phyloP scores from a whole-genome alignment of 2,113 vertebrate genomes.

The Stigmatopora nigra region DNA sequence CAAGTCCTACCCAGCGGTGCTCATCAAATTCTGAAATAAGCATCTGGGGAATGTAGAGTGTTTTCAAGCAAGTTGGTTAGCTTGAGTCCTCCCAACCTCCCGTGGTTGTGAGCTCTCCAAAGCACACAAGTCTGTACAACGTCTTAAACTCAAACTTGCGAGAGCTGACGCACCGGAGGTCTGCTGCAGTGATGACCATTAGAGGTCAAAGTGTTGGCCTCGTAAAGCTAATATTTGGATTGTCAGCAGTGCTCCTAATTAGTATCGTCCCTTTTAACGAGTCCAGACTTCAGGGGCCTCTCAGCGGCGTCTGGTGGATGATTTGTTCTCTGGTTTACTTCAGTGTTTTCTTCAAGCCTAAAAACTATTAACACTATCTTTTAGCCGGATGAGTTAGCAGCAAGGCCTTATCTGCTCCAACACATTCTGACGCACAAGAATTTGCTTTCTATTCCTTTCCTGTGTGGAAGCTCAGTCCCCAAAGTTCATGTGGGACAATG shows the following conservation, averaged over 20 bases:
- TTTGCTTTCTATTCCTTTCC: constrained; percentile 31
- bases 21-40: constrained; percentile 46
- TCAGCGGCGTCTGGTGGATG: constrained; percentile 8
- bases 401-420: constrained; percentile 34
- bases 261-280: constrained; percentile 20
- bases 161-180: constrained; percentile 12
- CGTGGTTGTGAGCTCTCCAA: constrained; percentile 48
- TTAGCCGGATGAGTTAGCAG: constrained; percentile 12
- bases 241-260: constrained; percentile 42
- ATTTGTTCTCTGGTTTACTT: constrained; percentile 23
- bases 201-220: constrained; percentile 38
- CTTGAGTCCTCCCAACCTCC: constrained; percentile 53
- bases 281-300: constrained; percentile 15
- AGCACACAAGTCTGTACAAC: constrained; percentile 46
- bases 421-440: constrained; percentile 19
- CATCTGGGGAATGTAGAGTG: constrained; percentile 43
- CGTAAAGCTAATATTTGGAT: constrained; percentile 58
- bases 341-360: constrained; percentile 19
- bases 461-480: constrained; percentile 15
- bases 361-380: constrained; percentile 23
- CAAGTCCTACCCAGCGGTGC: constrained; percentile 38
- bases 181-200: constrained; percentile 18
- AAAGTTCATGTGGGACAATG: constrained; percentile 6
- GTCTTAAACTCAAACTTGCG: neutral
- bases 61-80: constrained; percentile 54